A percentile compares a stretch with the other conserved stretches of the same genome.
These are phyloP conservation scores for Parthenolecanium corni DNA, from an alignment of 2,888 invertebrate genomes.

Conservation along the genomic window DNA sequence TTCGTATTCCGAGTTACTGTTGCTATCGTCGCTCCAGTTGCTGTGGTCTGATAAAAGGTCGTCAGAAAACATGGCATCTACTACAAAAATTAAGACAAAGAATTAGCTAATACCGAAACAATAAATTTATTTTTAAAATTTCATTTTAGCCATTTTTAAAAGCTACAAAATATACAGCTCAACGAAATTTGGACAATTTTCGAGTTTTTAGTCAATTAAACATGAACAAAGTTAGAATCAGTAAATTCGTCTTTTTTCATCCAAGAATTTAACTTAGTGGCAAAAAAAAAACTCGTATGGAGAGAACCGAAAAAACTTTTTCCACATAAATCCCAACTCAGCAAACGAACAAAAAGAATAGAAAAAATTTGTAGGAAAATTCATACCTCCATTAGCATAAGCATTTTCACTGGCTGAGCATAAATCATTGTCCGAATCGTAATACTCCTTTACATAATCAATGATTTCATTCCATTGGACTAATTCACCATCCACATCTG, in stretches of 20 bases:
- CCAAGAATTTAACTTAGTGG: too few relatives aligned
- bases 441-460: background rate
- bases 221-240: too few relatives aligned
- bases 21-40: constrained; percentile 5
- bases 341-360: too few relatives aligned
- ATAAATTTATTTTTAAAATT: too few relatives aligned
- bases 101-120: too few relatives aligned
- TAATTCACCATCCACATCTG: background rate
- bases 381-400: background rate
- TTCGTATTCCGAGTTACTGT: constrained; percentile 8
- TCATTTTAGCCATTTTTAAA: background rate
- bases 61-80: background rate
- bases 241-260: too few relatives aligned
- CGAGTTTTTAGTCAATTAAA: too few relatives aligned
- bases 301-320: too few relatives aligned
- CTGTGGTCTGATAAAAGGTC: background rate
- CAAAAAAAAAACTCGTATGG: too few relatives aligned
- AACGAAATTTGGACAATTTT: background rate
- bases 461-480: background rate
- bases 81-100: background rate
- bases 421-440: background rate
- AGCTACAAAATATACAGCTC: too few relatives aligned
- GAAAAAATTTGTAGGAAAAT: too few relatives aligned
- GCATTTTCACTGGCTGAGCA: background rate
- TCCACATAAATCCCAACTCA: too few relatives aligned